Evolutionary conservation across 2,797 vertebrate genomes (phyloP).

Genomic region (Chrysocyon brachyurus): DNA sequence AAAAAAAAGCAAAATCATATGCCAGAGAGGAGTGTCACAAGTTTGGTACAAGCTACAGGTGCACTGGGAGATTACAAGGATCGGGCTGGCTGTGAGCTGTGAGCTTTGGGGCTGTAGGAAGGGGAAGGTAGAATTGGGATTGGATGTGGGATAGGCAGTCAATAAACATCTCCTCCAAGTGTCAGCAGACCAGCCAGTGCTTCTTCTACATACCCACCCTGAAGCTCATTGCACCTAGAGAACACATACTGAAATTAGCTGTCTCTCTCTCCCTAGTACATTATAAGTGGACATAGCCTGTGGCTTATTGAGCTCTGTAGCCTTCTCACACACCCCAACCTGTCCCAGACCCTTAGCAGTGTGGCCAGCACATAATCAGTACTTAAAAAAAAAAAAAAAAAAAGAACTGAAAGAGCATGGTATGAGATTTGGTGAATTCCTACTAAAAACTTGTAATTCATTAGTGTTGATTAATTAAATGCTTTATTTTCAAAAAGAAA

Average conservation of each 20-base stretch:
- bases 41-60: not conserved
- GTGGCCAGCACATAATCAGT: not conserved
- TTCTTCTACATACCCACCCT: not conserved
- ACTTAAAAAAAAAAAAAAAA: not conserved
- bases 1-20: not conserved
- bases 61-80: not conserved
- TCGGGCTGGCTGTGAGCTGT: accelerated
- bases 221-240: not conserved
- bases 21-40: not conserved
- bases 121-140: not conserved
- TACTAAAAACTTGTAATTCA: not conserved
- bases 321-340: not conserved
- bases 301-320: not conserved
- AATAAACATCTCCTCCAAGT: not conserved
- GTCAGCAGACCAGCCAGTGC: not conserved
- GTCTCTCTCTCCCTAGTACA: not conserved
- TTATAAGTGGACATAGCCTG: not conserved
- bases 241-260: not conserved
- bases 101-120: accelerated
- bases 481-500: slow-evolving; percentile 26
- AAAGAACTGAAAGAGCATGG: not conserved
- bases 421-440: not conserved
- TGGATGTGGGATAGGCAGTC: not conserved
- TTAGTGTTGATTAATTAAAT: not conserved
- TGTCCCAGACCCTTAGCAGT: not conserved